phyloP scores from a whole-genome alignment of 1,140 invertebrate genomes.

The Helicoverpa armigera region DNA sequence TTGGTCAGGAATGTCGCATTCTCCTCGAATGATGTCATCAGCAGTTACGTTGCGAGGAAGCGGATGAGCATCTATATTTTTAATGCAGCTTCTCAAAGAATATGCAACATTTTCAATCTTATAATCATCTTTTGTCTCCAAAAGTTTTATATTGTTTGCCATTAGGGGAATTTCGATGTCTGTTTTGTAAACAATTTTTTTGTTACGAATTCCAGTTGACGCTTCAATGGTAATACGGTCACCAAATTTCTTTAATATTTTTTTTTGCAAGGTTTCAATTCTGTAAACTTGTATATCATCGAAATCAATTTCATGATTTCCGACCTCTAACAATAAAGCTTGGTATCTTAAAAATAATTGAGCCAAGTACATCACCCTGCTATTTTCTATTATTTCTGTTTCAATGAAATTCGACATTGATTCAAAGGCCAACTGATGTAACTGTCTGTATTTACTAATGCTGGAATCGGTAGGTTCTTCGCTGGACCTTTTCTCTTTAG shows the following conservation, averaged over 20 bases:
- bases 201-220: constrained; percentile 60
- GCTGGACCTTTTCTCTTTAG: too few species aligned
- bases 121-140: constrained; percentile 57
- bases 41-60: constrained; percentile 62
- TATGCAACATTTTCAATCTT: constrained; percentile 67
- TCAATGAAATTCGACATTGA: too few species aligned
- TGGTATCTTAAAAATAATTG: too few species aligned
- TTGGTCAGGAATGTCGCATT: constrained; percentile 68
- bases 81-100: constrained; percentile 62
- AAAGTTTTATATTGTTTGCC: constrained; percentile 56
- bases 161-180: constrained; percentile 62
- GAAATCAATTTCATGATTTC: too few species aligned
- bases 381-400: too few species aligned
- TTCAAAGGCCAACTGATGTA: too few species aligned
- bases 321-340: too few species aligned
- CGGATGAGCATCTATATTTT: constrained; percentile 52
- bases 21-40: constrained; percentile 70
- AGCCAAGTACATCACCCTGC: too few species aligned
- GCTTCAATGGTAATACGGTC: constrained; percentile 65
- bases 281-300: too few species aligned
- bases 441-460: too few species aligned
- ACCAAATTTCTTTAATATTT: constrained; percentile 65
- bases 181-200: constrained; percentile 70
- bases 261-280: constrained; percentile 66
- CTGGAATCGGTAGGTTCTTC: too few species aligned